These are phyloP conservation scores for Chirona hameri DNA, from an alignment of 2,888 invertebrate species.

Conservation along the genomic window DNA sequence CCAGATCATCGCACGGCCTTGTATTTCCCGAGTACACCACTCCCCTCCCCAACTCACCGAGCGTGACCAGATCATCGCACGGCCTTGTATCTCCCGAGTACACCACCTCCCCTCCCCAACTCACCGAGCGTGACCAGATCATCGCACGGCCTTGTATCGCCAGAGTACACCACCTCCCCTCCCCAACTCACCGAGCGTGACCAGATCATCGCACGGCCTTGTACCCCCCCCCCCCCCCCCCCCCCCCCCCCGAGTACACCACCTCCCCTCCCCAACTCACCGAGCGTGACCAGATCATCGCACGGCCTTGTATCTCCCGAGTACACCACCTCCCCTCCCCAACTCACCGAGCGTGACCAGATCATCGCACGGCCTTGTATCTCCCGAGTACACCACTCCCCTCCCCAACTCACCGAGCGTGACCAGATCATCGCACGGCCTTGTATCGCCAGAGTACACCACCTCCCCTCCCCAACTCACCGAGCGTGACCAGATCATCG, in stretches of 20 bases:
- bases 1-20: conserved; percentile 75
- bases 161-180: conserved; percentile 74
- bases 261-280: conserved; percentile 53
- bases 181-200: conserved; percentile 61
- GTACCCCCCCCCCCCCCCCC: too few relatives aligned
- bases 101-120: conserved; percentile 54
- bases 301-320: conserved; percentile 96
- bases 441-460: conserved; percentile 94
- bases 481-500: conserved; percentile 67
- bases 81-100: conserved; percentile 98
- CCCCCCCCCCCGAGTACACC: conserved; percentile 96
- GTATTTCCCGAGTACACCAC: conserved; percentile 96
- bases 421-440: conserved; percentile 75
- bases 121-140: conserved; percentile 69
- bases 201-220: conserved; percentile 75
- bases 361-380: conserved; percentile 81
- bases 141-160: conserved; percentile 89
- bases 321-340: conserved; percentile 62
- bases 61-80: conserved; percentile 64
- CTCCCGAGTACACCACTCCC: conserved; percentile 84
- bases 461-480: conserved; percentile 53
- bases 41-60: conserved; percentile 56
- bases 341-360: conserved; percentile 67
- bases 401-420: conserved; percentile 58
- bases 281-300: conserved; percentile 67